Percentiles rank a stretch among this genome's conserved stretches.
Conservation (phyloP, 2,797 vertebrate species). For the Knipowitschia caucasica region DNA sequence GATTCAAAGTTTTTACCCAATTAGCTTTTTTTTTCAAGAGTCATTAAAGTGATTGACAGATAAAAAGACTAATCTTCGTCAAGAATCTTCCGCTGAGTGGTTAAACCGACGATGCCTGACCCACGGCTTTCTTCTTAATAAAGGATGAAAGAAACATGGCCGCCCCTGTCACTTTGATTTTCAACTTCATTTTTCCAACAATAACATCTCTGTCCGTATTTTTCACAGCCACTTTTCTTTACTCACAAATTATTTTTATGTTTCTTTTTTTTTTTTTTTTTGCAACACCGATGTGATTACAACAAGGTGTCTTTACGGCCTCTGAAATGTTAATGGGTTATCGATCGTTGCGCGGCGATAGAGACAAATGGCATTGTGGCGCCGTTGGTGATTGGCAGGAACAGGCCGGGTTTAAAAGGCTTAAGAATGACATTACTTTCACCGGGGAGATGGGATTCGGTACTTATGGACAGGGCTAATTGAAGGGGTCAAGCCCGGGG, state of each 20-base stretch:
- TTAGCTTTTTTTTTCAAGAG: not conserved
- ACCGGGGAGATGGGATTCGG: constrained; percentile 25
- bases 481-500: not conserved
- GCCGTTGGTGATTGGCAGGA: constrained; percentile 53
- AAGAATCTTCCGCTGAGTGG: not conserved
- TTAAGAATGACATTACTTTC: constrained; percentile 34
- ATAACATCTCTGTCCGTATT: constrained; percentile 2
- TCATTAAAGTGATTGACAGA: not conserved
- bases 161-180: not conserved
- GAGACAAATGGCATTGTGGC: constrained; percentile 48
- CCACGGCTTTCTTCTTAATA: not conserved
- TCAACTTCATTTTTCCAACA: constrained; percentile 4
- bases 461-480: constrained; percentile 8
- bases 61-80: not conserved
- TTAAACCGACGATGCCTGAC: not conserved
- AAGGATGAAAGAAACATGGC: constrained; percentile 1
- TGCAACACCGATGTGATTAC: constrained; percentile 12
- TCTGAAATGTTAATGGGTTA: constrained; percentile 56
- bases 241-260: not conserved
- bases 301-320: constrained; percentile 32
- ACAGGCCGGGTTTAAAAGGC: constrained; percentile 17
- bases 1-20: not conserved
- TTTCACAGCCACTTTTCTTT: constrained; percentile 1
- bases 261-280: not conserved
- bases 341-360: constrained; percentile 43